Conservation (phyloP, 1,140 invertebrate species). For the Elysia chlorotica region DNA sequence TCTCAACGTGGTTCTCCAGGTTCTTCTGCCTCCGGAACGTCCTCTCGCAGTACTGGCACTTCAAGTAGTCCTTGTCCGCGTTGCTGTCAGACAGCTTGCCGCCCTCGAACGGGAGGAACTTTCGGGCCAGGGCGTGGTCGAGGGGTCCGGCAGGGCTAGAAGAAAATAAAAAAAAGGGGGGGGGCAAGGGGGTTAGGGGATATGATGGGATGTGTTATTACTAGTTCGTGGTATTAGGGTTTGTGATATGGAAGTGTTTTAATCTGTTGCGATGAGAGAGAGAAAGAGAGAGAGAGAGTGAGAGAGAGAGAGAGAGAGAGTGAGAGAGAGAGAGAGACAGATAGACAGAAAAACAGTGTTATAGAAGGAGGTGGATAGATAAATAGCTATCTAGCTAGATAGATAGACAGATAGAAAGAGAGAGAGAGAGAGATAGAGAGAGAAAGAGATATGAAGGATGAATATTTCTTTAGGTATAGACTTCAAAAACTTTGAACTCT, state of each 20-base stretch:
- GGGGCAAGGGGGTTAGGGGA: too few species aligned
- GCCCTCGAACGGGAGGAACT: conserved; percentile 46
- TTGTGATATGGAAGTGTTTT: too few species aligned
- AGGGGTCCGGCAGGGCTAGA: conserved; percentile 35
- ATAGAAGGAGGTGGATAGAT: not conserved
- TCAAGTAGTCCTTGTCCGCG: conserved; percentile 58
- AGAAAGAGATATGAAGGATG: too few species aligned
- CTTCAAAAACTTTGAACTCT: not conserved
- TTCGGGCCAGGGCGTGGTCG: conserved; percentile 43
- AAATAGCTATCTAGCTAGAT: not conserved
- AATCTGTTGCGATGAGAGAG: not conserved
- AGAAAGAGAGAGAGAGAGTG: conserved; percentile 12
- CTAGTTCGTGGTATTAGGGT: too few species aligned
- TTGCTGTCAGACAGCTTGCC: conserved; percentile 46
- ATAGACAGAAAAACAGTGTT: not conserved
- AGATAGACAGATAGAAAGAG: conserved; percentile 2
- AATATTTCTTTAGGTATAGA: too few species aligned
- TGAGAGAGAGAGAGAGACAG: conserved; percentile 1
- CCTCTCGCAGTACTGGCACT: conserved; percentile 58
- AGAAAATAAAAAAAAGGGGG: too few species aligned
- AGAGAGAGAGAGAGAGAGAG: conserved; percentile 10
- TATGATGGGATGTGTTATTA: too few species aligned
- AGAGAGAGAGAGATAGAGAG: conserved; percentile 7
- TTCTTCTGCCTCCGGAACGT: conserved; percentile 58
- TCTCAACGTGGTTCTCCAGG: conserved; percentile 57